Conservation (phyloP, 2,797 vertebrate species). For the Telmatherina bonti region DNA sequence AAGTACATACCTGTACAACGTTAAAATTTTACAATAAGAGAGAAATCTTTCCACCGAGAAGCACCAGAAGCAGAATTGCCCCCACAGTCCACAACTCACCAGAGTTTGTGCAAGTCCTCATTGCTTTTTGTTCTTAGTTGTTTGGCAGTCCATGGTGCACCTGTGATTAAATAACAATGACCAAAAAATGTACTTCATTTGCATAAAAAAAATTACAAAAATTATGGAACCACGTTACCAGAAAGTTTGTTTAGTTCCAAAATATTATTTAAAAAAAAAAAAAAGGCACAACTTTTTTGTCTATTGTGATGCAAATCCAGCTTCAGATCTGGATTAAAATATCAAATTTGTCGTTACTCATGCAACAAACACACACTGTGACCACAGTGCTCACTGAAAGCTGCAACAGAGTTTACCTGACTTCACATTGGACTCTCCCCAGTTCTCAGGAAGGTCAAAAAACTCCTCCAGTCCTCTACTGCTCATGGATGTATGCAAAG, state of each 20-base stretch:
- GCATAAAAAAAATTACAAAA: not conserved
- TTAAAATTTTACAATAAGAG: not conserved
- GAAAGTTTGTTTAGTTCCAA: not conserved
- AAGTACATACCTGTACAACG: conserved; percentile 91
- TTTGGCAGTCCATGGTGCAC: conserved; percentile 91
- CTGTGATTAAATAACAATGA: conserved; percentile 71
- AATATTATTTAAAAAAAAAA: not conserved
- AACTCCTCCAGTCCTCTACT: conserved; percentile 91
- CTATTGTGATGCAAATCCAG: not conserved
- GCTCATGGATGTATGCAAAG: conserved; percentile 85
- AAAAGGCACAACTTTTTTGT: no score
- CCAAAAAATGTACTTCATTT: not conserved
- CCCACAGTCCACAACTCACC: conserved; percentile 79
- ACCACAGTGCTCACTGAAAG: not conserved
- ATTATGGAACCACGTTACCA: not conserved
- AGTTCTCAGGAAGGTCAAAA: conserved; percentile 92
- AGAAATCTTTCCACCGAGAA: not conserved
- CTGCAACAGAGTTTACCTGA: conserved; percentile 86
- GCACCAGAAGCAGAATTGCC: not conserved
- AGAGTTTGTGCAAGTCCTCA: conserved; percentile 97
- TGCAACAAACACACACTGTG: no score
- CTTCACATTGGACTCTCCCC: conserved; percentile 91
- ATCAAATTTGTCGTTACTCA: no score
- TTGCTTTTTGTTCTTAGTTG: conserved; percentile 93
- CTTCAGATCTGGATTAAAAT: not conserved